Base-by-base conservation (phyloP, 1,140 invertebrate genomes). In the Aphidius ervi region DNA sequence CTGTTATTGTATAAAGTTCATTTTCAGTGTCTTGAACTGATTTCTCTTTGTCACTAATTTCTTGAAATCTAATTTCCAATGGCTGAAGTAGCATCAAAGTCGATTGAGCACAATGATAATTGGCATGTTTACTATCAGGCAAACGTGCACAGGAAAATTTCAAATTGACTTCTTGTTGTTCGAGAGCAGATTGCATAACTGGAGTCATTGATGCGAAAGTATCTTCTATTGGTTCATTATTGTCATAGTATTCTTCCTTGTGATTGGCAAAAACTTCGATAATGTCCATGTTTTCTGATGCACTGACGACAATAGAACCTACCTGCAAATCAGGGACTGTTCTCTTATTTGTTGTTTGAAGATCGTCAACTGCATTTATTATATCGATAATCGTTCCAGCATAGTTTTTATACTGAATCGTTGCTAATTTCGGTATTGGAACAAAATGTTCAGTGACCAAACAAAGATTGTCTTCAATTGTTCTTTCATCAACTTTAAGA, bases 401-500 rank as follows among this genome's bases (percentile, higher is more conserved):
- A 23, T 80, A 65, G 48, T 77, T 61, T 9, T 73, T 63, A 9
- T 74, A 71, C 59, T 83, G 75, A 47, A 82, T 58, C 57, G 79
- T 81, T 31, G 86, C 86, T 49, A 58, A 71, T 9, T 68, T 75
- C 42, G 68, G 62, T 16, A 75, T 58, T 23, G 75, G 68, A 60
- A 64, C 56, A 23, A 78, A 70, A 65, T 82, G 67, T 5, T 69
- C 16, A 16, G 16, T 62, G n/a, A 86, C 59, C 46, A 76, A 58
- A 20, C 75, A 79, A 10, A 84, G 63, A 55, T 75, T 74, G 68
- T 82, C 80, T 62, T 85, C 77, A 16, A 80, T 67, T 58, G 75
- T 72, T 20, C 83, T 82, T 80, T 87, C 84, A 73, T 87, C 83
- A 46, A 86, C 76, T 62, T 86, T 70, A 47, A 84, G 70, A n/a